A percentile compares a stretch with the other conserved stretches of the same genome.
Conservation (phyloP, 2,888 invertebrate species). For the Anodontia alba region DNA sequence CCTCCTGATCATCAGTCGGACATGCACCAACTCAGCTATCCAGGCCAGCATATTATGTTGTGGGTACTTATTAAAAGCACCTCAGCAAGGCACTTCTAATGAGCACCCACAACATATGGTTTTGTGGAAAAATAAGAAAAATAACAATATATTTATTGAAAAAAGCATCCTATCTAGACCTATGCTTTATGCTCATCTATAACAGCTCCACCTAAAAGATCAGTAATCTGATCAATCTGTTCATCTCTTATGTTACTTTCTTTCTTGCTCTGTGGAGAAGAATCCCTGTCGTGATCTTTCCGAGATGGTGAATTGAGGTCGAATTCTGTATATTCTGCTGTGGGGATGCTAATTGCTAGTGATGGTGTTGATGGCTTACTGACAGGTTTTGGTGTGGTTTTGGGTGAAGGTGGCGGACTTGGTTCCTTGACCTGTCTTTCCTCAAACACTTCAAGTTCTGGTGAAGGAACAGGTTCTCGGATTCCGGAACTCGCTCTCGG, state of each 20-base stretch:
- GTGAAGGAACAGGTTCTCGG: constrained; percentile 66
- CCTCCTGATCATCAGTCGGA: too few relatives aligned
- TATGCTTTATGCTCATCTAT: constrained; percentile 43
- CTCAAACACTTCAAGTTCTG: constrained; percentile 51
- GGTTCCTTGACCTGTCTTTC: constrained; percentile 11
- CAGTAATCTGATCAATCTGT: constrained; percentile 72
- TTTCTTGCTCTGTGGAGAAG: constrained; percentile 52
- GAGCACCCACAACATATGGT: too few relatives aligned
- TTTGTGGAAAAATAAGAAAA: too few relatives aligned
- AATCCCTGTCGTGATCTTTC: constrained; percentile 34
- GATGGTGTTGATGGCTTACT: constrained; percentile 50
- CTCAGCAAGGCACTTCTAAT: too few relatives aligned
- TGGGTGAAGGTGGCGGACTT: constrained; percentile 11
- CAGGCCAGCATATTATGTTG: too few relatives aligned
- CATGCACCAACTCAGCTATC: too few relatives aligned
- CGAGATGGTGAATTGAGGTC: constrained; percentile 64
- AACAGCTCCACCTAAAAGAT: constrained; percentile 61
- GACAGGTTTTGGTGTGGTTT: constrained; percentile 28
- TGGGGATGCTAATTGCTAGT: constrained; percentile 77
- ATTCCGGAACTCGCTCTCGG: constrained; percentile 45
- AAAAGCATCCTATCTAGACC: too few relatives aligned
- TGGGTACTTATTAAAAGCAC: too few relatives aligned
- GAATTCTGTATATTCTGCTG: constrained; percentile 73
- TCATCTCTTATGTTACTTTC: constrained; percentile 66
- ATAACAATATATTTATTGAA: too few relatives aligned